These are phyloP conservation scores for Pholis gunnellus DNA, from an alignment of 2,113 vertebrate genomes.

Conservation along the genomic window DNA sequence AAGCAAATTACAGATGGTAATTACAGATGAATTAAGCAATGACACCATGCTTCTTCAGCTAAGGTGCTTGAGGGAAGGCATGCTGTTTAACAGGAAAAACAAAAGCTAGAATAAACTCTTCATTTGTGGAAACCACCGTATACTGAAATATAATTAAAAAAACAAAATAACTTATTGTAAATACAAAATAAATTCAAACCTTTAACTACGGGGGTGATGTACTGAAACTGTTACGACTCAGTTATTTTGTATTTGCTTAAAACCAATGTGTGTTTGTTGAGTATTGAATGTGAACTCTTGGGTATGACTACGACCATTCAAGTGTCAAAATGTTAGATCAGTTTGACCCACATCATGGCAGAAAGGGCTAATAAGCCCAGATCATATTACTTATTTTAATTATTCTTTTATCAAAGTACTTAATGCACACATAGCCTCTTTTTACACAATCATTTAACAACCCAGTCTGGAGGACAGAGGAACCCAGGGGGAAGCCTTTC, in stretches of 20 bases:
- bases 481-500: slow-evolving; percentile 66
- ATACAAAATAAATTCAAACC: slow-evolving; percentile 75
- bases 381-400: slow-evolving; percentile 20
- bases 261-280: slow-evolving; percentile 46
- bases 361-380: slow-evolving; percentile 33
- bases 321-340: slow-evolving; percentile 55
- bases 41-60: slow-evolving; percentile 69
- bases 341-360: slow-evolving; percentile 60
- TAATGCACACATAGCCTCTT: slow-evolving; percentile 35
- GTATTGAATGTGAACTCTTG: slow-evolving; percentile 48
- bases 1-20: slow-evolving; percentile 76
- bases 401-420: slow-evolving; percentile 25
- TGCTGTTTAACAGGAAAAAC: slow-evolving; percentile 63
- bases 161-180: slow-evolving; percentile 81
- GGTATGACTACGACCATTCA: slow-evolving; percentile 63
- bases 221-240: slow-evolving; percentile 72
- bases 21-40: slow-evolving; percentile 73
- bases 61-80: slow-evolving; percentile 66
- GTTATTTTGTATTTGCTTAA: slow-evolving; percentile 55
- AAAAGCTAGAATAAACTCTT: slow-evolving; percentile 64
- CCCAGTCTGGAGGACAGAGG: slow-evolving; percentile 45
- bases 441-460: slow-evolving; percentile 34
- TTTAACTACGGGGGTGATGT: slow-evolving; percentile 63
- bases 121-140: slow-evolving; percentile 70
- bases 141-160: slow-evolving; percentile 50